phyloP scores from a whole-genome alignment of 2,113 vertebrate genomes.

The Gallinago undulata region DNA sequence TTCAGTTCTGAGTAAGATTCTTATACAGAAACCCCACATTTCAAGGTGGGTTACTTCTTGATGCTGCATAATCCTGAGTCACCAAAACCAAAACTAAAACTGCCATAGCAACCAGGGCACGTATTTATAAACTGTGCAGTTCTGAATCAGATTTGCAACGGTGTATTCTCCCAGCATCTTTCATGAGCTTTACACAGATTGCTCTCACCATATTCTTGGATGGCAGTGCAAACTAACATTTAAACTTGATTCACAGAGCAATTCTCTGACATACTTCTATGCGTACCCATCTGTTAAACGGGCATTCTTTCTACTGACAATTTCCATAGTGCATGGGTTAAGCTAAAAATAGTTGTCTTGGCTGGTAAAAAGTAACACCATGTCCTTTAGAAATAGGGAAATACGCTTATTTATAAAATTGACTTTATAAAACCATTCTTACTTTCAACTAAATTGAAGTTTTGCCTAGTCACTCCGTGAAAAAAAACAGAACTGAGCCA shows the following conservation, averaged over 20 bases:
- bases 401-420: neutral
- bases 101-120: constrained; percentile 58
- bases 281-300: constrained; percentile 14
- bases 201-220: neutral
- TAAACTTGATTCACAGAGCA: neutral
- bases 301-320: neutral
- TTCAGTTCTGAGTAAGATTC: neutral
- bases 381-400: constrained; percentile 19
- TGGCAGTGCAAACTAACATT: neutral
- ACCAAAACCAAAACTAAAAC: constrained; percentile 20
- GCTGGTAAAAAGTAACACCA: neutral
- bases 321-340: neutral
- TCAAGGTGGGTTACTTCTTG: constrained; percentile 1
- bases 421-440: neutral
- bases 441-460: neutral
- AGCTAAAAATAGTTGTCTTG: constrained; percentile 31
- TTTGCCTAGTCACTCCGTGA: neutral
- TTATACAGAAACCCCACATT: neutral
- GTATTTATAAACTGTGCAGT: neutral
- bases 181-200: neutral
- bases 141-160: constrained; percentile 1
- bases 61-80: constrained; percentile 62
- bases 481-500: neutral
- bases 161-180: neutral
- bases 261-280: neutral